A percentile compares a stretch with the other conserved stretches of the same genome.
These are phyloP conservation scores for Gracilinanus agilis DNA, from an alignment of 2,113 vertebrate species.

Conservation along the genomic window DNA sequence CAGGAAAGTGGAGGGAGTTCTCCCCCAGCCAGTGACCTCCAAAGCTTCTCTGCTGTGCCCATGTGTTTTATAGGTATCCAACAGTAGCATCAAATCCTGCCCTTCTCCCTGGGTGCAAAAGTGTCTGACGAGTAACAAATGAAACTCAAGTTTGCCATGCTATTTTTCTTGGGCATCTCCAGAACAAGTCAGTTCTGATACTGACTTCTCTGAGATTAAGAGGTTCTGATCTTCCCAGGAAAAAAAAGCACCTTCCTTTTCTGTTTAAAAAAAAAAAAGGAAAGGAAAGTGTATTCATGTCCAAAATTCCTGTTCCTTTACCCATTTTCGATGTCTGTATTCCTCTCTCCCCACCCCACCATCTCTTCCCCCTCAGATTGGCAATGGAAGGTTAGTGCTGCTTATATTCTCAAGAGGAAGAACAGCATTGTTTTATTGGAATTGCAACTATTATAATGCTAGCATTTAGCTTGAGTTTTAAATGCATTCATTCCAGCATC, in stretches of 20 bases:
- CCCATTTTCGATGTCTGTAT: not conserved
- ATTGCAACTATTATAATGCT: conserved; percentile 80
- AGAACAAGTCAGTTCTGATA: conserved; percentile 38
- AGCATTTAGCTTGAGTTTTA: conserved; percentile 83
- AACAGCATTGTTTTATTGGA: conserved; percentile 79
- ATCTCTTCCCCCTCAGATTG: conserved; percentile 63
- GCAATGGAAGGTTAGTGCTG: conserved; percentile 81
- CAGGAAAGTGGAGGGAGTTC: not conserved
- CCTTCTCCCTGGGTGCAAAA: not conserved
- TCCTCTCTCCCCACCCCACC: conserved; percentile 51
- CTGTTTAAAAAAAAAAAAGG: conserved; percentile 59
- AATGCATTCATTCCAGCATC: conserved; percentile 83
- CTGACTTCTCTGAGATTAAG: conserved; percentile 10
- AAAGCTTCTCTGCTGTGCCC: not conserved
- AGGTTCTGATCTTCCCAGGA: conserved; percentile 49
- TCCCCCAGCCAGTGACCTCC: not conserved
- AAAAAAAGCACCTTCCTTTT: conserved; percentile 69
- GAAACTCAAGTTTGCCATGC: conserved; percentile 59
- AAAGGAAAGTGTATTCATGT: not conserved
- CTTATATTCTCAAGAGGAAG: conserved; percentile 81
- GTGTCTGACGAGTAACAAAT: conserved; percentile 27
- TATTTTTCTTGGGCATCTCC: conserved; percentile 41
- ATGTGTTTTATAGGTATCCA: not conserved
- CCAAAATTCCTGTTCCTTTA: conserved; percentile 12
- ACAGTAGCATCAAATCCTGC: not conserved